Conservation (phyloP, 2,113 vertebrate genomes). For the Micronycteris hirsuta region DNA sequence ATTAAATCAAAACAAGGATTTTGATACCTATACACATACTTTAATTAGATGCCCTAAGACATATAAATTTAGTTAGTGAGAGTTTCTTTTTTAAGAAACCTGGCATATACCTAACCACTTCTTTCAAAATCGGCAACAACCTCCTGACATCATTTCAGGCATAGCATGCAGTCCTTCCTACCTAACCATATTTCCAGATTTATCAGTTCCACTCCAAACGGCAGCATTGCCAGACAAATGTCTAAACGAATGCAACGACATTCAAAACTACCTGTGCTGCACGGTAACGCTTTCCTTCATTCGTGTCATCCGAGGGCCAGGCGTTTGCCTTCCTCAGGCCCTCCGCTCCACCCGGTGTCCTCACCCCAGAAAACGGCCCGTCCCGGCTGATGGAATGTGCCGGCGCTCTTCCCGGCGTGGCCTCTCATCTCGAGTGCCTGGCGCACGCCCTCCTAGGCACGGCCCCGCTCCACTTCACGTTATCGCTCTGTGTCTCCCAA, state of each 20-base stretch:
- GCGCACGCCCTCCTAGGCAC: not conserved
- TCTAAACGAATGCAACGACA: not conserved
- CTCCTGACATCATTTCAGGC: not conserved
- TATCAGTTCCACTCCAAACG: not conserved
- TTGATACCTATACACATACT: not conserved
- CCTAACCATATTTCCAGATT: not conserved
- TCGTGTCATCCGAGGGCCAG: not conserved
- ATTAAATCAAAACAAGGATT: not conserved
- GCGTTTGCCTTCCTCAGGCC: not conserved
- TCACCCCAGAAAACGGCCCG: not conserved
- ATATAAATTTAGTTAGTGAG: not conserved
- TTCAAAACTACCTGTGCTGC: not conserved
- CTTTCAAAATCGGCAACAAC: not conserved
- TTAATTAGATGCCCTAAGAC: not conserved
- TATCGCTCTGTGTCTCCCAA: not conserved
- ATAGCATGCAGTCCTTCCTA: not conserved
- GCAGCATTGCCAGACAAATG: not conserved
- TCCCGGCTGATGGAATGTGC: not conserved
- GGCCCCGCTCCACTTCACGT: not conserved
- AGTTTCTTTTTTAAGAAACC: not conserved
- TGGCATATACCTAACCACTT: not conserved
- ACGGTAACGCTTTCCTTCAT: not conserved
- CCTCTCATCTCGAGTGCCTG: not conserved
- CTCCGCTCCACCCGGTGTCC: not conserved
- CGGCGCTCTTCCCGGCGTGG: not conserved